These are phyloP conservation scores for Prenolepis imparis DNA, from an alignment of 2,888 invertebrate species.

Conservation along the genomic window DNA sequence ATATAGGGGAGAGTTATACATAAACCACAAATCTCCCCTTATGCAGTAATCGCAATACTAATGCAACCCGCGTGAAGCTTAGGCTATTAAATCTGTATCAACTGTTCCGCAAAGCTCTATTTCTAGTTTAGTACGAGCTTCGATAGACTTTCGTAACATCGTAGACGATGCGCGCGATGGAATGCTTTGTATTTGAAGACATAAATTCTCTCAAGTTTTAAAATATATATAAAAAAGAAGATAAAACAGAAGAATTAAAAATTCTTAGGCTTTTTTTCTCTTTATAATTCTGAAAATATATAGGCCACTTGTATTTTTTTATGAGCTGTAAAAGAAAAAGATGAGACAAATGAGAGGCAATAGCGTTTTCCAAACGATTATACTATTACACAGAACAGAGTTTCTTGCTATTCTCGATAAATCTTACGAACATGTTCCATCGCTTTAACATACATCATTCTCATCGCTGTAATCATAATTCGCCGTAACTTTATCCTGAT, in stretches of 20 bases:
- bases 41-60: conserved; percentile 45
- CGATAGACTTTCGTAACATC: conserved; percentile 19
- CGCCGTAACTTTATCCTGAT: conserved; percentile 5
- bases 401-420: background rate
- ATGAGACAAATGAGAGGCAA: background rate
- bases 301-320: background rate
- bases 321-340: background rate
- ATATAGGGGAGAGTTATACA: conserved; percentile 40
- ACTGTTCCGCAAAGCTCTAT: conserved; percentile 45
- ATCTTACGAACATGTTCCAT: background rate
- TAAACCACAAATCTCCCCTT: conserved; percentile 53
- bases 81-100: conserved; percentile 56
- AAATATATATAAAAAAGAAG: background rate
- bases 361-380: background rate
- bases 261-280: background rate
- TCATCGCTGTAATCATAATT: conserved; percentile 16
- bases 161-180: background rate
- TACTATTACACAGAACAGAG: background rate
- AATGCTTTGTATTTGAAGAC: background rate
- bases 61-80: conserved; percentile 43
- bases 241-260: background rate
- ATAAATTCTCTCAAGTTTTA: background rate
- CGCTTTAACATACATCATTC: background rate
- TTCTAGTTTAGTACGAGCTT: conserved; percentile 31
- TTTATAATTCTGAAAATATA: background rate